phyloP scores from a whole-genome alignment of 1,140 invertebrate genomes.

The Lepidurus arcticus region DNA sequence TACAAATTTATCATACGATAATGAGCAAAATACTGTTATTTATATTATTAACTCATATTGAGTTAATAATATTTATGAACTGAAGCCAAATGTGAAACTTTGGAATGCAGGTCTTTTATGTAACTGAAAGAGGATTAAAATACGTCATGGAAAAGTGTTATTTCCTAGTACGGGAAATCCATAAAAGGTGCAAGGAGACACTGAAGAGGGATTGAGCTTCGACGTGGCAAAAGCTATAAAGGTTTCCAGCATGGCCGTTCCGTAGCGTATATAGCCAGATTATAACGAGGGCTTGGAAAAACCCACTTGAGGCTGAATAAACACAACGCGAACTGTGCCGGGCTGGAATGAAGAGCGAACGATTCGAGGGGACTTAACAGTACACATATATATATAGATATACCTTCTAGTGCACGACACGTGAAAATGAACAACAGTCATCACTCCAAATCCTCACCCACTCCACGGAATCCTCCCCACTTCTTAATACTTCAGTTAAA shows the following conservation, averaged over 20 bases:
- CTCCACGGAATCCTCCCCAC: constrained; percentile 5
- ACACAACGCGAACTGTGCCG: constrained; percentile 8
- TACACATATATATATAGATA: neutral
- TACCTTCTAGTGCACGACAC: neutral
- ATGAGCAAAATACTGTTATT: too few species aligned
- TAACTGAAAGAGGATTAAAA: too few species aligned
- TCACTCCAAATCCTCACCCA: constrained; percentile 21
- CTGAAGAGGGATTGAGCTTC: neutral
- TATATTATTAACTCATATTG: too few species aligned
- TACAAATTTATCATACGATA: too few species aligned
- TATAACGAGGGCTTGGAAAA: constrained; percentile 17
- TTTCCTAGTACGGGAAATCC: too few species aligned
- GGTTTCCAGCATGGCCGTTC: neutral
- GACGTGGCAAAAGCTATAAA: neutral
- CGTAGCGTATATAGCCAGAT: neutral
- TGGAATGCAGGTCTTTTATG: too few species aligned
- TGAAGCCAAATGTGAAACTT: too few species aligned
- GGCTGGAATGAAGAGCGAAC: constrained; percentile 4
- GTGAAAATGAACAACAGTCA: constrained; percentile 19
- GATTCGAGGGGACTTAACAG: constrained; percentile 15
- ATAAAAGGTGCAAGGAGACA: neutral
- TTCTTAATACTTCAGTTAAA: constrained; percentile 13
- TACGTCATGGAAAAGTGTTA: too few species aligned
- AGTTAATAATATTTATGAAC: too few species aligned
- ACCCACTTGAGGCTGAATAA: constrained; percentile 21